Conservation (phyloP, 2,888 invertebrate species). For the Aricia artaxerxes region DNA sequence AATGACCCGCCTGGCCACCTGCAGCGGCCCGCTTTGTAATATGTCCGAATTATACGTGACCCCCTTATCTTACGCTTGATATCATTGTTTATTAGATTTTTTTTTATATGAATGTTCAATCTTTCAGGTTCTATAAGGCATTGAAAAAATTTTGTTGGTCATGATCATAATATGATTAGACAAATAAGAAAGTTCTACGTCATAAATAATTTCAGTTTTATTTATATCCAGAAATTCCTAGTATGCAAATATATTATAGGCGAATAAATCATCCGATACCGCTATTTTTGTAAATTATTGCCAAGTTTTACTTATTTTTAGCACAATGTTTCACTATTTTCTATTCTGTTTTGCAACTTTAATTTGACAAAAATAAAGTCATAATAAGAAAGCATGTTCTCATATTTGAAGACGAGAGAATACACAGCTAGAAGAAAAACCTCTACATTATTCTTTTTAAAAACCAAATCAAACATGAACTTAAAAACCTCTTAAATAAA, state of each 20-base stretch:
- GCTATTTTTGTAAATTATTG: neutral
- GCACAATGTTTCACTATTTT: neutral
- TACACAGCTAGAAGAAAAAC: too few species aligned
- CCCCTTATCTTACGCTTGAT: slow-evolving; percentile 23
- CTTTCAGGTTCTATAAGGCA: too few species aligned
- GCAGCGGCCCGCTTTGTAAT: slow-evolving; percentile 36
- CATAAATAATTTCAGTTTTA: neutral
- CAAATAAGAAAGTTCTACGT: neutral
- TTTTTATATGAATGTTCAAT: neutral
- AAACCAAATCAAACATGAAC: neutral
- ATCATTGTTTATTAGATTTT: slow-evolving; percentile 10
- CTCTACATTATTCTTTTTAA: neutral
- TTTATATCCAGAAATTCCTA: neutral
- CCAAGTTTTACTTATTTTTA: neutral
- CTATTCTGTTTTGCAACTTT: neutral
- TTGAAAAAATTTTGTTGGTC: too few species aligned
- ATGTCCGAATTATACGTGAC: slow-evolving; percentile 35
- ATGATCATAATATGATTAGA: neutral
- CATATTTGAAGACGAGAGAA: too few species aligned
- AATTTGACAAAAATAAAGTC: neutral
- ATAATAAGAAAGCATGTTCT: neutral
- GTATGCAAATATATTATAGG: neutral
- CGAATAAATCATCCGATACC: neutral
- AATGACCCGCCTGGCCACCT: slow-evolving; percentile 44
- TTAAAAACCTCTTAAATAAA: neutral